Conservation (phyloP, 2,797 vertebrate genomes). For the Harpagifer antarcticus region DNA sequence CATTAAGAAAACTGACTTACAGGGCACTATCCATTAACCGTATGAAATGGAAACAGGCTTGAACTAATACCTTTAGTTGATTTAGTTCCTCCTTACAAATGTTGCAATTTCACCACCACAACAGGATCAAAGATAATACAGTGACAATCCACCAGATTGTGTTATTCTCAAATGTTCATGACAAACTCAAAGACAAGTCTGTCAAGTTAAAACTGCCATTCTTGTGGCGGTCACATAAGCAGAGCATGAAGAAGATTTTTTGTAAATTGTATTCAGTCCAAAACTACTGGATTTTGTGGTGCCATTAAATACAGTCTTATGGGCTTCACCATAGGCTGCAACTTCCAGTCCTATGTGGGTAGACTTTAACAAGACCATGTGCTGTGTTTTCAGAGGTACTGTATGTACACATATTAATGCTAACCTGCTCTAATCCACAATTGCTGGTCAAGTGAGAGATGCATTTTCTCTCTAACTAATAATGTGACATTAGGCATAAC, state of each 20-base stretch:
- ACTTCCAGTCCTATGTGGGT: neutral
- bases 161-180: conserved; percentile 10
- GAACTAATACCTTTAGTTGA: conserved; percentile 9
- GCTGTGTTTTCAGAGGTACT: neutral
- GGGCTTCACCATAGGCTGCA: neutral
- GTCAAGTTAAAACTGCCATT: conserved; percentile 2
- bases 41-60: conserved; percentile 6
- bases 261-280: neutral
- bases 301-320: neutral
- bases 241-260: neutral
- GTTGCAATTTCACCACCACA: conserved; percentile 14
- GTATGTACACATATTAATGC: neutral
- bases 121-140: conserved; percentile 17
- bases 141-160: conserved; percentile 5
- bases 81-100: conserved; percentile 28
- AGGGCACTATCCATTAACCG: conserved; percentile 26
- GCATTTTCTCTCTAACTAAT: neutral
- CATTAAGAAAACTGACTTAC: conserved; percentile 27
- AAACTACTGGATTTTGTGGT: neutral
- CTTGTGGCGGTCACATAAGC: conserved; percentile 1
- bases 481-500: neutral
- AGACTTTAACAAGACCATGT: neutral
- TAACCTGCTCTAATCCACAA: neutral
- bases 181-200: neutral
- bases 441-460: too few species aligned